Evolutionary conservation across 2,888 invertebrate species (phyloP), one percentile per base, ranked within the genome.

Genomic region (Callinectes sapidus): DNA sequence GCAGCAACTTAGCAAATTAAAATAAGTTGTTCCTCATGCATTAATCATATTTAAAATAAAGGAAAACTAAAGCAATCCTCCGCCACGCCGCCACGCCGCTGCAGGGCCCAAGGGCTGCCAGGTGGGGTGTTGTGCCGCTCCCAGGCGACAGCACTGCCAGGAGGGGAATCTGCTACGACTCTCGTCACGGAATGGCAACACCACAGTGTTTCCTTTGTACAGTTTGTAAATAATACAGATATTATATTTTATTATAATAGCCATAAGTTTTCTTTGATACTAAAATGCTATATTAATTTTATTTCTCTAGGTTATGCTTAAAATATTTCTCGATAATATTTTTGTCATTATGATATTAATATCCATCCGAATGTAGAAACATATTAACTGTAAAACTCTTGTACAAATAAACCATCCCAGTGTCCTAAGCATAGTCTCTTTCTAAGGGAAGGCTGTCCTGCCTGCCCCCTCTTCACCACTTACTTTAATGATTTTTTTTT

Each of bases 191-290:
- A 32, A 81, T 35, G 14, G 81, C 35, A 35, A 81, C 81, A 32
- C 81, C 81, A n/a, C 35, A 81, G 35, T 32, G 81, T 81, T 81
- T 35, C 18, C 81, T 16, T 81, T 14, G 81, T 81, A 81, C 81
- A 81, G 81, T 81, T 81, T 81, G 81, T 81, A 81, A 35, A 81
- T 81, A 81, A 81, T 81, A 81, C 28, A 81, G 35, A 81, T 81
- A 35, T 16, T 81, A 16, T 81, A 81, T 81, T 81, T 81, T 81
- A 35, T 81, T 48, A 81, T 81, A 81, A 32, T 35, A 81, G 14
- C 2, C 18, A 6, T 71, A 71, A 23, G 71, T 71, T 14, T 81
- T 35, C 32, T 35, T 35, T 35, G 0, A 14, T 23, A 35, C 81
- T 81, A 81, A 16, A 81, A 35, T 81, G 16, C 35, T 81, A 32